Evolutionary conservation across 1,140 invertebrate species (phyloP), one percentile per base, ranked within the genome.

Genomic region (Drosophila micromelanica): DNA sequence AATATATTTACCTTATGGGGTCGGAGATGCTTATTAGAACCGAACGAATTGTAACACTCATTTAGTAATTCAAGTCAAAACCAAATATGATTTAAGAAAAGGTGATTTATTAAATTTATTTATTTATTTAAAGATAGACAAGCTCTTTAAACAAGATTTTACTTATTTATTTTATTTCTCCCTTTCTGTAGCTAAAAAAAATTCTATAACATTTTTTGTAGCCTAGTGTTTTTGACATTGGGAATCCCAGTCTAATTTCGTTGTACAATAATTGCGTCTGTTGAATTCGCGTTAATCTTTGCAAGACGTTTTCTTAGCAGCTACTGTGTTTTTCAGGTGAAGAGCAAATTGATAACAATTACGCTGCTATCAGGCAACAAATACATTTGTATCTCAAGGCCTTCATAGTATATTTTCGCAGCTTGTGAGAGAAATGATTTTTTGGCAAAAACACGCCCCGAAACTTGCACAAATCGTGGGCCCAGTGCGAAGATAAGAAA

Each of bases 341-440:
- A 57, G 62, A 51, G 73, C 48, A 78, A 74, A 77, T 70, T 74
- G 68, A 70, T 86, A 81, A 80, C 65, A 80, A 81, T 67, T 57
- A n/a, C 51, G 17, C 8, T 42, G 32, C 42, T 64, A 63, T 63
- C 55, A 57, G 73, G 59, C 38, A 49, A 68, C 60, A 78, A 59
- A 73, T 64, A 73, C 80, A 70, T 73, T 65, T 82, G 68, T 73
- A 73, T 78, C 75, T 76, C 65, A 87, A 86, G 69, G 76, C 55
- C 54, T 35, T 11, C 35, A 30, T 57, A 32, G 42, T 51, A 64
- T 49, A 59, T 70, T 80, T 80, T 51, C 46, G 63, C 55, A 57
- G 51, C 52, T 71, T 63, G 59, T 74, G 45, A 20, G 23, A 27
- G 27, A 42, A 37, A 37, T 42, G 40, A 32, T 15, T 61, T 15